Evolutionary conservation across 2,888 invertebrate species (phyloP).

Genomic region (Diaprepes abbreviatus): DNA sequence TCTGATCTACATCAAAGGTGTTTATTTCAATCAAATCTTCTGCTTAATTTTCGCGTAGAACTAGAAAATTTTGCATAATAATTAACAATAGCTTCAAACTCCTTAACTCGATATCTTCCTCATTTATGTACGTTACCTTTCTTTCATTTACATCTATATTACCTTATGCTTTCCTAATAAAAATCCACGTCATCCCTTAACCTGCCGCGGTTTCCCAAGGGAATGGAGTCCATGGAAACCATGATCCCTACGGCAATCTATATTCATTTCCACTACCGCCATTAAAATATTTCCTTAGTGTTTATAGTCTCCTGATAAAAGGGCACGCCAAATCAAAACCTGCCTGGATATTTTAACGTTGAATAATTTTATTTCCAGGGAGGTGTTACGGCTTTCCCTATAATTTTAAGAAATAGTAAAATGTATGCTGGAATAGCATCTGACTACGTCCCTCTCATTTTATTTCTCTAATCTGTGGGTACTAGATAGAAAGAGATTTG

Average conservation of each 20-base stretch:
- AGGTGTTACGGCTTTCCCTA: not conserved
- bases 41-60: constrained; percentile 7
- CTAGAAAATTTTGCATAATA: constrained; percentile 1
- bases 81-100: not conserved
- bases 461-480: no score
- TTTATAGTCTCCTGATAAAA: not conserved
- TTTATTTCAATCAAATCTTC: constrained; percentile 24
- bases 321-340: constrained; percentile 17
- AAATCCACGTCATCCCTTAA: constrained; percentile 20
- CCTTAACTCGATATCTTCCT: constrained; percentile 4
- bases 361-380: not conserved
- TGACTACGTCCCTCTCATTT: no score
- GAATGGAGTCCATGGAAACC: constrained; percentile 7
- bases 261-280: not conserved
- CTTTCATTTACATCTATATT: not conserved
- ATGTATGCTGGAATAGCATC: no score
- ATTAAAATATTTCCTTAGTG: not conserved
- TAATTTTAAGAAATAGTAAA: not conserved
- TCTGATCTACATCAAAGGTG: constrained; percentile 29
- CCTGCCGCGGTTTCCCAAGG: constrained; percentile 20
- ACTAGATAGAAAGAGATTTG: no score
- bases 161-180: not conserved
- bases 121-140: not conserved
- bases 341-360: constrained; percentile 6
- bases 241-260: not conserved